Percentiles rank a stretch among this genome's conserved stretches.
phyloP scores from a whole-genome alignment of 2,888 invertebrate species.

The Rotaria macrura region DNA sequence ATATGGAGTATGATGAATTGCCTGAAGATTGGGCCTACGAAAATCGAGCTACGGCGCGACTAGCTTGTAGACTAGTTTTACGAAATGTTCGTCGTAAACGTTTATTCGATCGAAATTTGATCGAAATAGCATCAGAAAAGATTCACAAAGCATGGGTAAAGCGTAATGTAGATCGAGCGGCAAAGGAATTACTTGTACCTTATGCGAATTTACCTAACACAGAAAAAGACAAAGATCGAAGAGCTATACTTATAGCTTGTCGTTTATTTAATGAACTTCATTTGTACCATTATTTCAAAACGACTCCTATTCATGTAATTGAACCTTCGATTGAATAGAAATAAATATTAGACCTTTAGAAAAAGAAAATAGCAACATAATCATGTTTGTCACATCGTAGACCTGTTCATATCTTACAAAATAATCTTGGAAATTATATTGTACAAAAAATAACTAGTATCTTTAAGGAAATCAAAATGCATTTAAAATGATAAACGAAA shows the following conservation, averaged over 20 bases:
- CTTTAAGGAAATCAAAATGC: no score
- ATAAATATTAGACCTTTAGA: no score
- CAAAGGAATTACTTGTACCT: neutral
- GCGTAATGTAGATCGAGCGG: neutral
- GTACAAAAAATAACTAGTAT: no score
- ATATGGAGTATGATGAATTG: constrained; percentile 1
- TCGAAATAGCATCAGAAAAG: neutral
- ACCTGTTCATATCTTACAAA: no score
- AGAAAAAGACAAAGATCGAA: constrained; percentile 11
- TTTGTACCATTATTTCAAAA: neutral
- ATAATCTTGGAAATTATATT: no score
- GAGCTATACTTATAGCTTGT: neutral
- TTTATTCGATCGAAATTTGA: neutral
- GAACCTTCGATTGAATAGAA: neutral
- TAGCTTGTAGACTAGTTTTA: neutral
- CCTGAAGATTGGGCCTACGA: neutral
- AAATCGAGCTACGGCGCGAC: constrained; percentile 4
- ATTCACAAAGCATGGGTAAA: neutral
- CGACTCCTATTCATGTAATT: neutral
- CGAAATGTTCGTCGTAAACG: neutral
- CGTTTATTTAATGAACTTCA: neutral
- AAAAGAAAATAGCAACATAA: no score
- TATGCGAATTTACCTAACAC: neutral
- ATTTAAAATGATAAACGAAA: no score
- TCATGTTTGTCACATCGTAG: no score